These are phyloP conservation scores for Eupeodes luniger DNA, from an alignment of 2,888 invertebrate genomes.

Conservation along the genomic window DNA sequence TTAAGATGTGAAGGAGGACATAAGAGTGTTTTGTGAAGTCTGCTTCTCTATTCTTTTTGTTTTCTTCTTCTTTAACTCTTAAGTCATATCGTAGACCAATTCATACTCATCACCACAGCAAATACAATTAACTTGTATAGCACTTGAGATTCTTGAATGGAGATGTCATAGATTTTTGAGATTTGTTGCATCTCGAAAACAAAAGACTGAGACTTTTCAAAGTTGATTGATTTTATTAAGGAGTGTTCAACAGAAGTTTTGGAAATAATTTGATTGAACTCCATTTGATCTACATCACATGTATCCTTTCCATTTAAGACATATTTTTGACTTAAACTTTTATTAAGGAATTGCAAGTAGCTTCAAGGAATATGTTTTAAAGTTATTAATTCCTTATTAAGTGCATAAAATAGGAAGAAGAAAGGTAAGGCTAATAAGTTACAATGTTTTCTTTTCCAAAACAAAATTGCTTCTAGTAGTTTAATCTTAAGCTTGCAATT, in stretches of 20 bases:
- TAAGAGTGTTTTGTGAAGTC: slow-evolving; percentile 10
- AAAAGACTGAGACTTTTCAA: slow-evolving; percentile 6
- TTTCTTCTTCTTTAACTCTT: not conserved
- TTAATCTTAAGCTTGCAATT: not conserved
- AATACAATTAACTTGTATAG: slow-evolving; percentile 64
- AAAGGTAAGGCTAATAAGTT: too few relatives aligned
- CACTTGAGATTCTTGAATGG: slow-evolving; percentile 39
- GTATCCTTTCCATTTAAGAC: too few relatives aligned
- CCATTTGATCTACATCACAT: too few relatives aligned
- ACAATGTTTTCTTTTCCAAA: too few relatives aligned
- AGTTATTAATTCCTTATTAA: too few relatives aligned
- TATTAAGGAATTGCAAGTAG: too few relatives aligned
- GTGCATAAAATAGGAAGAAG: too few relatives aligned
- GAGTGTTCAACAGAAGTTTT: not conserved
- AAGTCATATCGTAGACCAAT: slow-evolving; percentile 6
- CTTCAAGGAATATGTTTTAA: too few relatives aligned
- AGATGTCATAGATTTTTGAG: slow-evolving; percentile 35
- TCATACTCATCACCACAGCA: slow-evolving; percentile 42
- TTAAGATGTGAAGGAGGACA: slow-evolving; percentile 29
- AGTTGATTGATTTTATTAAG: slow-evolving; percentile 14
- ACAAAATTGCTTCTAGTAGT: not conserved
- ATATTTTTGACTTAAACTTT: too few relatives aligned
- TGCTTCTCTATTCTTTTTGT: not conserved
- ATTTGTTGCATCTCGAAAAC: slow-evolving; percentile 10
- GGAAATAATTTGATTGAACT: not conserved